Percentiles rank a stretch among this genome's conserved stretches.
Evolutionary conservation across 2,113 vertebrate species (phyloP).

Genomic region (Bos javanicus): DNA sequence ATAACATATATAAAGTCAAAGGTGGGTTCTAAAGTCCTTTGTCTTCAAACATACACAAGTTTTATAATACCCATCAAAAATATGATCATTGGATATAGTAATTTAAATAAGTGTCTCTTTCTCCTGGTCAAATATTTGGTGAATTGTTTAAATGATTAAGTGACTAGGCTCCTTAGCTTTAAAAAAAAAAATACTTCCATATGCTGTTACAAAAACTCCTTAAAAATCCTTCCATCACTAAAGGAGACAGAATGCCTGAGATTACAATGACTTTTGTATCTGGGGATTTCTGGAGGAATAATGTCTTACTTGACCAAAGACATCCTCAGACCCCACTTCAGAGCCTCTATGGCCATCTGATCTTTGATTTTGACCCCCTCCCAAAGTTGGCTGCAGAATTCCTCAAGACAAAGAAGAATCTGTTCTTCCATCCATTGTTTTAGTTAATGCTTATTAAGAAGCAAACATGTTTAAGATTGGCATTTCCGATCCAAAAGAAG

Average conservation of each 20-base stretch:
- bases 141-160: not conserved
- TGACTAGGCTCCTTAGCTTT: not conserved
- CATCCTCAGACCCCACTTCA: not conserved
- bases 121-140: not conserved
- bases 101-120: slow-evolving; percentile 23
- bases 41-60: not conserved
- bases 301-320: not conserved
- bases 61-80: not conserved
- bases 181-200: not conserved
- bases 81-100: not conserved
- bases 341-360: not conserved
- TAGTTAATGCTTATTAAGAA: not conserved
- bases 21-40: not conserved
- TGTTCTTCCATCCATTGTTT: not conserved
- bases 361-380: not conserved
- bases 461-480: not conserved
- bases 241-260: not conserved
- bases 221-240: not conserved
- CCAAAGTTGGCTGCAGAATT: not conserved
- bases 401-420: not conserved
- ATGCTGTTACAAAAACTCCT: not conserved
- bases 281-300: not conserved
- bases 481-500: not conserved
- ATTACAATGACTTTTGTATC: not conserved
- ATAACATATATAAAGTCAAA: not conserved